Evolutionary conservation across 2,113 vertebrate genomes (phyloP).

Genomic region (Eidolon helvum): DNA sequence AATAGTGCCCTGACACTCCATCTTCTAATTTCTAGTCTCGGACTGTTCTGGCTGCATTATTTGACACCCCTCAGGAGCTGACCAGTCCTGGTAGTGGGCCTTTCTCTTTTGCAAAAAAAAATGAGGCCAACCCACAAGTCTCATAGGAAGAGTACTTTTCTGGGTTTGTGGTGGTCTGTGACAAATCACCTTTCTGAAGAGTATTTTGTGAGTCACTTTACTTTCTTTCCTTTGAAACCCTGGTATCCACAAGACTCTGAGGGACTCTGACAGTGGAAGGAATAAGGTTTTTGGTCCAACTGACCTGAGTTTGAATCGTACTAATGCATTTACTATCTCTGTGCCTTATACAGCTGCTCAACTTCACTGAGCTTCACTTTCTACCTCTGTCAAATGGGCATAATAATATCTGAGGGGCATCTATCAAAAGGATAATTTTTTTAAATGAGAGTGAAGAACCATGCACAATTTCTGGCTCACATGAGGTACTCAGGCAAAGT

Average conservation of each 20-base stretch:
- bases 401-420: not conserved
- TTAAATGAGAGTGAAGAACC: not conserved
- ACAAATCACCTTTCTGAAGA: not conserved
- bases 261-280: not conserved
- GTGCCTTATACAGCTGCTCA: not conserved
- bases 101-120: not conserved
- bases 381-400: not conserved
- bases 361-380: not conserved
- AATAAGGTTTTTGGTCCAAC: not conserved
- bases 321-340: not conserved
- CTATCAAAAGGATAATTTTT: not conserved
- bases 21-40: not conserved
- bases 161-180: not conserved
- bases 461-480: not conserved
- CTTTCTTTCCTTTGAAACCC: not conserved
- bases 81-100: not conserved
- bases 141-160: not conserved
- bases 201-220: not conserved
- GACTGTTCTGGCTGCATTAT: not conserved
- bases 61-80: not conserved
- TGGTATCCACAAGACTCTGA: not conserved
- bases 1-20: not conserved
- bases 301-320: not conserved
- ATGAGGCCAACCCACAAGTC: not conserved
- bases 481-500: not conserved